Evolutionary conservation across 1,140 invertebrate species (phyloP), one percentile per base, ranked within the genome.

Genomic region (Bombus vancouverensis): DNA sequence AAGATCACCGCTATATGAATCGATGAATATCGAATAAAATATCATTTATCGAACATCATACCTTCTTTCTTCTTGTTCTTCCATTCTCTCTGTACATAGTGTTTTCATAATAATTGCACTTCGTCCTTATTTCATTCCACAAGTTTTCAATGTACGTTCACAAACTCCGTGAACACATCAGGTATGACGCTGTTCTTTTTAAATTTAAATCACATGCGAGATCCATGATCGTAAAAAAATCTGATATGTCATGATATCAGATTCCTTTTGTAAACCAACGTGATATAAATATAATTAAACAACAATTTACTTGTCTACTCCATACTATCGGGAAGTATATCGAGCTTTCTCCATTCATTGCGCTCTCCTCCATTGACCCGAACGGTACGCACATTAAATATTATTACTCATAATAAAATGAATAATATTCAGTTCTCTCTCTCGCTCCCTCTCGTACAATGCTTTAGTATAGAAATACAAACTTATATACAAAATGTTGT

Each of bases 231-330:
- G 53, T 86, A 32, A 70, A 70, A 47, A 85, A 66, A 34, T 93
- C 93, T 91, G 92, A 93, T 94, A 95, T 89, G 92, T 94, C 93
- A 94, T 94, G 93, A 91, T 93, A 93, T 88, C 93, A 93, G 92
- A 94, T 89, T 86, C 85, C 68, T 32, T 34, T 80, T 78, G 66
- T 84, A 86, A 83, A 86, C 37, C 79, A 83, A 83, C 73, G n/a
- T 76, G 47, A 83, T 76, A 86, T 86, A 86, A 87, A 88, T 85
- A 86, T 77, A 85, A 81, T 80, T 81, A 81, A 85, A 81, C 72
- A 85, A 85, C 87, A 81, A 85, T 47, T 79, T 81, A 85, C 76
- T 88, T 76, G 73, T 81, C 72, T 76, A 76, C 73, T 77, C 72
- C 78, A 37, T 68, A 75, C 86, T 79, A 62, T 84, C 76, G 74